phyloP scores from a whole-genome alignment of 53 echinoderm and acorn worm species.

The Echinarachnius parma region DNA sequence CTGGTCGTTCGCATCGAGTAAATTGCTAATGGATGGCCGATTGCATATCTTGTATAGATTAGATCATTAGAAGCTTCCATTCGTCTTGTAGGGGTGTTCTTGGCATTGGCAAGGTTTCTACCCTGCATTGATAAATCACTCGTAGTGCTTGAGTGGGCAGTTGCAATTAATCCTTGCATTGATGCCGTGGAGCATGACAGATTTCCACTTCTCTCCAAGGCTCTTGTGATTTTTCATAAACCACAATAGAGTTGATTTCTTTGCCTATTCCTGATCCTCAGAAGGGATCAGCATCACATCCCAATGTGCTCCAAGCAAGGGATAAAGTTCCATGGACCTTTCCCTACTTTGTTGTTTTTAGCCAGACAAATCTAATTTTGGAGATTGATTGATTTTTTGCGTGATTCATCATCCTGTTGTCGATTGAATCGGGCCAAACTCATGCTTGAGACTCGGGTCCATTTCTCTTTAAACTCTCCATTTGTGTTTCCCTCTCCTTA shows the following conservation, averaged over 20 bases:
- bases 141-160: not conserved
- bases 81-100: constrained; percentile 26
- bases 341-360: constrained; percentile 40
- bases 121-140: constrained; percentile 16
- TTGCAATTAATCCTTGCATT: constrained; percentile 29
- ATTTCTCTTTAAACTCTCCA: not conserved
- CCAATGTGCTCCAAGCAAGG: constrained; percentile 40
- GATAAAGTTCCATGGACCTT: constrained; percentile 39
- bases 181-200: constrained; percentile 3
- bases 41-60: constrained; percentile 49
- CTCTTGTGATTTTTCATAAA: constrained; percentile 11
- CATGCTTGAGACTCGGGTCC: not conserved
- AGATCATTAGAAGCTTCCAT: constrained; percentile 42
- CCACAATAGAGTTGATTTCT: constrained; percentile 15
- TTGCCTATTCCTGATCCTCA: not conserved
- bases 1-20: constrained; percentile 46
- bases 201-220: constrained; percentile 15
- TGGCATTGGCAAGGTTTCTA: constrained; percentile 10
- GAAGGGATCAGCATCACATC: constrained; percentile 12
- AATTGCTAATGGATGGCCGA: constrained; percentile 53
- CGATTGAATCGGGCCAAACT: constrained; percentile 38
- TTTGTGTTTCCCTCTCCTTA: not conserved
- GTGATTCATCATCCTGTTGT: constrained; percentile 50
- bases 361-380: constrained; percentile 51
- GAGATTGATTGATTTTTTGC: constrained; percentile 44